These are phyloP conservation scores for Anolis sagrei DNA, from an alignment of 2,113 vertebrate genomes.

Conservation along the genomic window DNA sequence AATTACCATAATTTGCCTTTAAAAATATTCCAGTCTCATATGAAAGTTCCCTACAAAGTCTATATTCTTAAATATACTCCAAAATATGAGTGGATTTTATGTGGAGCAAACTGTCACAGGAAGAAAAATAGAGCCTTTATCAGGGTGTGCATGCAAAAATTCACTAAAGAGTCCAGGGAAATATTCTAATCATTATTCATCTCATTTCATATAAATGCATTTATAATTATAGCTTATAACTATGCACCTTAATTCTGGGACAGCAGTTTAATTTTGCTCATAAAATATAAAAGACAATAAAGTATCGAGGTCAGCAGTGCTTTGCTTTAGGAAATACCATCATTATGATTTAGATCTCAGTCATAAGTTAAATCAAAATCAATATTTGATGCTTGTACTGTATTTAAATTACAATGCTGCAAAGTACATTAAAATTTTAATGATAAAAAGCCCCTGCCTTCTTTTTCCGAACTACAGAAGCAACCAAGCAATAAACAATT, in stretches of 20 bases:
- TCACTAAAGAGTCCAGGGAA: background rate
- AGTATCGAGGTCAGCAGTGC: constrained; percentile 54
- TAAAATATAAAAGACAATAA: constrained; percentile 66
- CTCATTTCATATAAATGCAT: constrained; percentile 33
- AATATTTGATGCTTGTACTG: constrained; percentile 63
- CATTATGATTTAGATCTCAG: constrained; percentile 61
- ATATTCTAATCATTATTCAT: constrained; percentile 39
- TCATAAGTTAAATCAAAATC: constrained; percentile 68
- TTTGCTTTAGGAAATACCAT: constrained; percentile 54
- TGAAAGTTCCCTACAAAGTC: background rate
- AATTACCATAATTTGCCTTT: too few species aligned
- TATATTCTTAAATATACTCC: background rate
- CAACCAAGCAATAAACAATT: constrained; percentile 54
- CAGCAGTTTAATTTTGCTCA: constrained; percentile 63
- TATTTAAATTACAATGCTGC: constrained; percentile 70
- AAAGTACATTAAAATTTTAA: constrained; percentile 62
- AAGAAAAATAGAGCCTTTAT: constrained; percentile 4
- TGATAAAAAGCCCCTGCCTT: constrained; percentile 29
- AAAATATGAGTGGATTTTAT: background rate
- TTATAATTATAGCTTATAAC: constrained; percentile 27
- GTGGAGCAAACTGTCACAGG: background rate
- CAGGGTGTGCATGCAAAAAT: background rate
- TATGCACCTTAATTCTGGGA: constrained; percentile 53
- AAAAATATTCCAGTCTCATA: background rate
- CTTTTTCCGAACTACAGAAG: constrained; percentile 34